Conservation (phyloP, 2,888 invertebrate genomes). For the Cephonodes hylas region DNA sequence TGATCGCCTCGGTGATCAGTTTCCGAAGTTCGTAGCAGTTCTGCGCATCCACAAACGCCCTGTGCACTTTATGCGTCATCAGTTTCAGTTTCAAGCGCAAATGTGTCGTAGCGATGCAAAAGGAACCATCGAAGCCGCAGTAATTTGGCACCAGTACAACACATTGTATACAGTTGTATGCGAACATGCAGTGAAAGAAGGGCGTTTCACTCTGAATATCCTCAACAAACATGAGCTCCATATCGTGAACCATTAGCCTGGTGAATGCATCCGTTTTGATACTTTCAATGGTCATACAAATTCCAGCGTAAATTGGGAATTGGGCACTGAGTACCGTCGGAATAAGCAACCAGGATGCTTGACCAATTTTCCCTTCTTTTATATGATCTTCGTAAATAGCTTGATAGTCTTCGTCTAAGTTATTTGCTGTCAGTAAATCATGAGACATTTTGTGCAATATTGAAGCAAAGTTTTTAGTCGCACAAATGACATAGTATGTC, state of each 20-base stretch:
- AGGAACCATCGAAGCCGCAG: conserved; percentile 59
- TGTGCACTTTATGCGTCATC: conserved; percentile 43
- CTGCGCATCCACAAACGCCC: conserved; percentile 42
- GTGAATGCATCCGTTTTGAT: conserved; percentile 45
- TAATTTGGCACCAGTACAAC: conserved; percentile 48
- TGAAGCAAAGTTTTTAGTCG: conserved; percentile 42
- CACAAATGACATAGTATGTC: conserved; percentile 47
- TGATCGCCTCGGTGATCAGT: conserved; percentile 45
- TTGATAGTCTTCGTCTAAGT: conserved; percentile 48
- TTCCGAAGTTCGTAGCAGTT: conserved; percentile 35
- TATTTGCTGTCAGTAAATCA: conserved; percentile 51
- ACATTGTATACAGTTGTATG: conserved; percentile 48
- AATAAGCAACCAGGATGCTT: conserved; percentile 51
- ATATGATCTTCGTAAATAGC: conserved; percentile 48
- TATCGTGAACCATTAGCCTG: conserved; percentile 58
- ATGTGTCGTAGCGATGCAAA: conserved; percentile 60
- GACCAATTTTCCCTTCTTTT: conserved; percentile 43
- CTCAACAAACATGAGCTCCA: conserved; percentile 52
- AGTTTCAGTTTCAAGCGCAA: conserved; percentile 57
- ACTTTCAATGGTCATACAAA: conserved; percentile 46
- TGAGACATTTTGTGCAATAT: conserved; percentile 48
- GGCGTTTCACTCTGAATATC: conserved; percentile 57
- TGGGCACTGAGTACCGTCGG: conserved; percentile 46
- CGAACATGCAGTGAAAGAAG: conserved; percentile 56
- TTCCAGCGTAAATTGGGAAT: conserved; percentile 54